Evolutionary conservation across 2,113 vertebrate genomes (phyloP), one percentile per base, ranked within the genome.

Genomic region (Poeciliopsis prolifica): DNA sequence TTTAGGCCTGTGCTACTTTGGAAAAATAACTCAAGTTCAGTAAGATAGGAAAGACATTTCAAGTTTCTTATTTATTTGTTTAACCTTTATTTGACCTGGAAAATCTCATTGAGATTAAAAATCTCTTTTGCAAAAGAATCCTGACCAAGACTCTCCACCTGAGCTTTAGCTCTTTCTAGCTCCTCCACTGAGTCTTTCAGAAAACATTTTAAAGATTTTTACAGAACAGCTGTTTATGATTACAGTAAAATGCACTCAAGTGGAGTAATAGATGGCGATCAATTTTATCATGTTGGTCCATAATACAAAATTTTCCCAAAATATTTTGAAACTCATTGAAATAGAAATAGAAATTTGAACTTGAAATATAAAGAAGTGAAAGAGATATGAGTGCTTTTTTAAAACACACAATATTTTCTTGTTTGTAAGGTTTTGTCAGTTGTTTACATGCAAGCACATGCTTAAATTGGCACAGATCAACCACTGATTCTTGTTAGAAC

Each of bases 401-500:
- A 15, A 15, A 61, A 19, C 8, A 68, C 31, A 40, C 1, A 9
- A 17, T 28, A 48, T 37, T 74, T 74, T 44, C 62, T 29, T 11
- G 35, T 37, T 37, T 37, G 2, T 37, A 54, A n/a, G 75, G 79
- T 83, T 66, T 76, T 68, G 35, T 65, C 51, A 58, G 51, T 65
- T 29, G 65, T 64, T 79, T 60, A 70, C 70, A 82, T 33, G 31
- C 72, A 74, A 71, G 71, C 70, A 72, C 72, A 69, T 68, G 75
- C 75, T 76, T 68, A 75, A 83, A 87, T 89, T 75, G 82, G 77
- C 70, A 78, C 86, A 87, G 84, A 88, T 89, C 86, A 90, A 86
- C 84, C 84, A 70, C 79, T 65, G 82, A 86, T 89, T 90, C 89
- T 86, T 89, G 81, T 91, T 93, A 83, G 84, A 87, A 96, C 94